Base-by-base conservation (phyloP, 2,113 vertebrate genomes). In the Triplophysa tibetana region DNA sequence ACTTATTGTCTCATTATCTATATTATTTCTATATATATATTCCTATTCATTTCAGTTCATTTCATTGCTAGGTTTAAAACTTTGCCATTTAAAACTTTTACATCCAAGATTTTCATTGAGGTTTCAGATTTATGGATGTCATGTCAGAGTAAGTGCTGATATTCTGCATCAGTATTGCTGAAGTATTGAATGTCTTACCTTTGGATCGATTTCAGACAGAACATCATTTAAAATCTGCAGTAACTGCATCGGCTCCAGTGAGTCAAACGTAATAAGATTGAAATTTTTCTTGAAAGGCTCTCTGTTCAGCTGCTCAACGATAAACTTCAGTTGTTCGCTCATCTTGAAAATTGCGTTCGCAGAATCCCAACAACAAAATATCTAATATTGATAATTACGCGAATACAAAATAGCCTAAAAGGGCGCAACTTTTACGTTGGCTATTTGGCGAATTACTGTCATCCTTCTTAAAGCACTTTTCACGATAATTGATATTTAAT, bases 251-350 rank as follows among this genome's bases (percentile, higher is more conserved):
- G 97, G 90, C 82, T 98, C 96, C 61, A 98, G 88, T 0, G 96
- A 98, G 89, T 99, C 97, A 87, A 99, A 99, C 0, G 95, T 97
- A 87, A 99, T 97, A 80, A 99, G 89, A 83, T 97, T 99, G 70
- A 96, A 95, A 88, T 85, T 98, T 89, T 96, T 99, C 92, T 88
- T 96, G 88, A 99, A 99, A 11, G 98, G 97, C 0, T 99, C 97
- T 84, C 90, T 95, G 89, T 96, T 98, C 62, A 99, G 94, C 85
- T 95, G 96, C 70, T 98, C 97, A 75, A 99, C 96, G 79, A 99
- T 96, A 56, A 95, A 95, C 89, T 96, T 98, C 1, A 99, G 92
- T 83, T 98, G 96, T 60, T 98, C 96, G n/a, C 95, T 94, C 97
- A 99, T 99, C 5, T 85, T 93, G 58, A 6, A 38, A 6, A 21